phyloP scores from a whole-genome alignment of 1,140 invertebrate genomes.

The Drosophila pruinosa region DNA sequence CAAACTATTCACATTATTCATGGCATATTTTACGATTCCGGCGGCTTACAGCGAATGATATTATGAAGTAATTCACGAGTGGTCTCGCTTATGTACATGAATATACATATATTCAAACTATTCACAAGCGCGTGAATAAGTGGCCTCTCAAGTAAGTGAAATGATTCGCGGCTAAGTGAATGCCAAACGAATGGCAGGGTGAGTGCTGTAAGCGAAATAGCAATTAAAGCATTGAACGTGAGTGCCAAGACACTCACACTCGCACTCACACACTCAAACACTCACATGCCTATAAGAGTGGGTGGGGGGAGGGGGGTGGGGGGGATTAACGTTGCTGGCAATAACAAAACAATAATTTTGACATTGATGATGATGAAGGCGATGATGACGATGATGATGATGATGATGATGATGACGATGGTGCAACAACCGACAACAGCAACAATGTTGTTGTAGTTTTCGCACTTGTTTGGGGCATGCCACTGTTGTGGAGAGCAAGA shows the following conservation, averaged over 20 bases:
- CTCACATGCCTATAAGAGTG: neutral
- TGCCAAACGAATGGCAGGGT: neutral
- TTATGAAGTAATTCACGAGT: neutral
- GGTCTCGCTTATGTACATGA: too few relatives aligned
- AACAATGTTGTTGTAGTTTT: constrained; percentile 49
- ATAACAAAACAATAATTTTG: constrained; percentile 76
- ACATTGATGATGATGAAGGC: constrained; percentile 70
- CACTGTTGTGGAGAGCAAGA: neutral
- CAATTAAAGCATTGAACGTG: constrained; percentile 20
- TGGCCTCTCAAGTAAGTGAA: neutral
- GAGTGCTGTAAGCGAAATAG: constrained; percentile 2
- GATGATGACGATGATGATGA: constrained; percentile 58
- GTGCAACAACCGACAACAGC: constrained; percentile 24
- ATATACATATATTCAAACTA: neutral
- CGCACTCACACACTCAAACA: neutral
- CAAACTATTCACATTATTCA: neutral
- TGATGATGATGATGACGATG: constrained; percentile 66
- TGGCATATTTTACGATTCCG: too few relatives aligned
- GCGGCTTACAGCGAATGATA: too few relatives aligned
- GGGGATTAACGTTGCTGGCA: constrained; percentile 19
- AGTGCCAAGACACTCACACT: constrained; percentile 9
- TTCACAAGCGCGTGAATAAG: neutral
- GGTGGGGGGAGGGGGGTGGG: neutral
- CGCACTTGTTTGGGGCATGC: constrained; percentile 31
- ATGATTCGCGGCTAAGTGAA: constrained; percentile 6